phyloP scores from a whole-genome alignment of 2,888 invertebrate genomes.

The Drosophila anomelani region DNA sequence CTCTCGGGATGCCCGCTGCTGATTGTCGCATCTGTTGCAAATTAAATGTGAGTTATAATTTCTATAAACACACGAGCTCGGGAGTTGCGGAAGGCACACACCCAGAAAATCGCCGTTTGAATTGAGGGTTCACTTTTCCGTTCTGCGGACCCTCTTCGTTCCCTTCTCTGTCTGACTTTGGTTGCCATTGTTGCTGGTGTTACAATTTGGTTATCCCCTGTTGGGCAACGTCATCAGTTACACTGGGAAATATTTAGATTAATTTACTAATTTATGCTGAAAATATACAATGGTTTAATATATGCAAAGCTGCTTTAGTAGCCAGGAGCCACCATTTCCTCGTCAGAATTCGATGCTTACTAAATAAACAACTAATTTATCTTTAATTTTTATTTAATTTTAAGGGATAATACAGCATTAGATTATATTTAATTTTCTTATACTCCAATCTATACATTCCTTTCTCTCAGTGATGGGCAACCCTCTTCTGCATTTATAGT shows the following conservation, averaged over 20 bases:
- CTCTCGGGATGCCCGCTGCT: constrained; percentile 60
- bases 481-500: constrained; percentile 34
- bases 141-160: neutral
- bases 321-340: no score
- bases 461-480: constrained; percentile 11
- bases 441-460: neutral
- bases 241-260: constrained; percentile 4
- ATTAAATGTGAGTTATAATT: constrained; percentile 82
- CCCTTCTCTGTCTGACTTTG: constrained; percentile 34
- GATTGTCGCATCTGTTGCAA: constrained; percentile 83
- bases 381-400: no score
- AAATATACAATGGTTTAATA: no score
- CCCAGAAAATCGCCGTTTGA: constrained; percentile 80
- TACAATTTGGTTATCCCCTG: constrained; percentile 73
- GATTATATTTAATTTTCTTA: neutral
- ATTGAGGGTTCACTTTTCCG: constrained; percentile 62
- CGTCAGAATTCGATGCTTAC: no score
- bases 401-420: no score
- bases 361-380: no score
- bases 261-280: no score
- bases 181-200: constrained; percentile 62
- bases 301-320: no score
- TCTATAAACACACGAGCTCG: constrained; percentile 65
- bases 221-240: constrained; percentile 48
- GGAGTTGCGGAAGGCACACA: constrained; percentile 56